Percentiles rank a stretch among this genome's conserved stretches.
phyloP scores from a whole-genome alignment of 2,113 vertebrate genomes.

The Cryptotis parvus region DNA sequence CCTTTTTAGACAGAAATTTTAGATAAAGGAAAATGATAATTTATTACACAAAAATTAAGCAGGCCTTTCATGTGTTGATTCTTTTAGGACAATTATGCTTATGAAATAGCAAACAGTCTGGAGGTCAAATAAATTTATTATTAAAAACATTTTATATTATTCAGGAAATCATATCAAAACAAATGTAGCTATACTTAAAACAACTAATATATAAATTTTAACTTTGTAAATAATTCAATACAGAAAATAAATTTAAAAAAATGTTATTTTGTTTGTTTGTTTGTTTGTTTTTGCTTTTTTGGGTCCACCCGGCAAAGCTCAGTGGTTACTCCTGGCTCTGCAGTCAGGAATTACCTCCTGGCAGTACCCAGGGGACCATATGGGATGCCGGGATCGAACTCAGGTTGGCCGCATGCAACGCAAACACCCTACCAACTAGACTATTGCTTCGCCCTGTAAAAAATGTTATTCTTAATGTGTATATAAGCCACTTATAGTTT shows the following conservation, averaged over 20 bases:
- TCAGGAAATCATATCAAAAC: slow-evolving; percentile 28
- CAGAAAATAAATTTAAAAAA: not conserved
- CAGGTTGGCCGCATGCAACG: no score
- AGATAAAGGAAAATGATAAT: slow-evolving; percentile 12
- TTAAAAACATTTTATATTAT: slow-evolving; percentile 48
- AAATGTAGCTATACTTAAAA: slow-evolving; percentile 47
- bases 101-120: not conserved
- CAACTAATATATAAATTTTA: not conserved
- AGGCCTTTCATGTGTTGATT: not conserved
- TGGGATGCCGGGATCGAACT: no score
- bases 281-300: no score
- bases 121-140: slow-evolving; percentile 9
- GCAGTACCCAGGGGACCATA: no score
- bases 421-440: no score
- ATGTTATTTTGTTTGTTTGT: no score
- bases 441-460: no score
- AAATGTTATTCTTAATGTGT: not conserved
- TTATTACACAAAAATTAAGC: not conserved
- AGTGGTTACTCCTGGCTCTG: no score
- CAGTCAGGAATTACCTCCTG: no score
- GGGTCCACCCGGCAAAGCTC: no score
- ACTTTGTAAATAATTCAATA: not conserved
- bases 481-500: not conserved
- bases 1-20: not conserved
- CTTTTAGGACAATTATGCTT: slow-evolving; percentile 28